These are phyloP conservation scores for Polietes domitor DNA, from an alignment of 2,888 invertebrate species.

Conservation along the genomic window DNA sequence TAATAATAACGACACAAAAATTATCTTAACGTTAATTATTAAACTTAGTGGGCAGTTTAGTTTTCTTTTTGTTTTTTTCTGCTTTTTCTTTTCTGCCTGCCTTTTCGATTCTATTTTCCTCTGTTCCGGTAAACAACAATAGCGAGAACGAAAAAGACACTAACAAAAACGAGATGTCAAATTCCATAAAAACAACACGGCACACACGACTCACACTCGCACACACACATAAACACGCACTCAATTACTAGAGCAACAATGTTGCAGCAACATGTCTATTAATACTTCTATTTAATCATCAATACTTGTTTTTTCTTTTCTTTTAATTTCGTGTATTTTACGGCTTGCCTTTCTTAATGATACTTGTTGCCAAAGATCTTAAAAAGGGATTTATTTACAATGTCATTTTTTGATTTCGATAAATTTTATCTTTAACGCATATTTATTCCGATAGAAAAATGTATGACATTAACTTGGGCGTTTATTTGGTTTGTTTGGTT, in stretches of 20 bases:
- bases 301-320: not conserved
- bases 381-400: slow-evolving; percentile 45
- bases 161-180: slow-evolving; percentile 51
- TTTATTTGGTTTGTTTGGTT: not conserved
- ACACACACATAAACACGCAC: slow-evolving; percentile 20
- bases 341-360: not conserved
- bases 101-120: slow-evolving; percentile 45
- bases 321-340: not conserved
- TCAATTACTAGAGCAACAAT: slow-evolving; percentile 39
- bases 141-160: slow-evolving; percentile 31
- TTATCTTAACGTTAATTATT: slow-evolving; percentile 59
- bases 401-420: slow-evolving; percentile 4
- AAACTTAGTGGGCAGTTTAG: slow-evolving; percentile 44
- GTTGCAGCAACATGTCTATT: slow-evolving; percentile 42
- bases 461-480: not conserved
- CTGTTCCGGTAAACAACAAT: slow-evolving; percentile 58
- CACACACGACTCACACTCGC: slow-evolving; percentile 31
- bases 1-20: slow-evolving; percentile 55
- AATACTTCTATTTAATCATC: not conserved
- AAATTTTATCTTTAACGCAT: slow-evolving; percentile 25
- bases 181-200: slow-evolving; percentile 59
- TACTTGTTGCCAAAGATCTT: slow-evolving; percentile 61
- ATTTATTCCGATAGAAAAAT: not conserved
- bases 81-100: slow-evolving; percentile 20
- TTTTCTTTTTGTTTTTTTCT: slow-evolving; percentile 27